Percentiles rank a stretch among this genome's conserved stretches.
These are phyloP conservation scores for Machaerirhynchus nigripectus DNA, from an alignment of 2,113 vertebrate species.

Conservation along the genomic window DNA sequence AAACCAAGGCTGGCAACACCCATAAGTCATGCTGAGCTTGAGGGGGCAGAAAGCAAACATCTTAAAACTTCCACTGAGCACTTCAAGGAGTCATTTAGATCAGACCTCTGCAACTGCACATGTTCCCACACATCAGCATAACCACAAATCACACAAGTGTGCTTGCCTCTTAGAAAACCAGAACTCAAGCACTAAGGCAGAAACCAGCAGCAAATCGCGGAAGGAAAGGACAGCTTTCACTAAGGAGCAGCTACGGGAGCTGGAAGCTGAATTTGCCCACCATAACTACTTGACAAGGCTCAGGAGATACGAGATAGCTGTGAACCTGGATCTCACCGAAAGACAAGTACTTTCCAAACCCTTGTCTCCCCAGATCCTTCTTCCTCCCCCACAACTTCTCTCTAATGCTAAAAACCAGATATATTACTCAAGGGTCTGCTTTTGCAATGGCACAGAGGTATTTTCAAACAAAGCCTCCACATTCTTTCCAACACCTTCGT, in stretches of 20 bases:
- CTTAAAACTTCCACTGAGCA: not conserved
- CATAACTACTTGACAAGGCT: slow-evolving; percentile 96
- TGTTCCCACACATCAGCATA: rapidly evolving
- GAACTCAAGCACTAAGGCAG: slow-evolving; percentile 74
- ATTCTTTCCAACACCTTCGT: not conserved
- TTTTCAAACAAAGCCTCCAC: not conserved
- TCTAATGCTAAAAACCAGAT: not conserved
- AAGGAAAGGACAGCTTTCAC: slow-evolving; percentile 97
- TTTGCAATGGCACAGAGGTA: not conserved
- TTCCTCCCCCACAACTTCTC: not conserved
- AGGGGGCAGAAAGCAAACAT: too few species aligned
- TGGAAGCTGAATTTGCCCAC: slow-evolving; percentile 94
- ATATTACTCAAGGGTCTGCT: not conserved
- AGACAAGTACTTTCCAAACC: slow-evolving; percentile 80
- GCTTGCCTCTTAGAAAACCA: slow-evolving; percentile 76
- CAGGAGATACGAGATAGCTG: slow-evolving; percentile 94
- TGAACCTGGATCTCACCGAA: slow-evolving; percentile 96
- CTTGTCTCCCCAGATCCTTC: not conserved
- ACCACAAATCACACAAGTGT: not conserved
- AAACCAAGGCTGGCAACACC: not conserved
- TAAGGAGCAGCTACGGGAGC: slow-evolving; percentile 92
- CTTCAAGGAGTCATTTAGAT: rapidly evolving
- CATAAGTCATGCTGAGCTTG: not conserved
- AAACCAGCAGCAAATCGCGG: slow-evolving; percentile 83
- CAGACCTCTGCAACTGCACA: not conserved